Base-by-base conservation (phyloP, 2,888 invertebrate species). In the Loripinus fragilis region DNA sequence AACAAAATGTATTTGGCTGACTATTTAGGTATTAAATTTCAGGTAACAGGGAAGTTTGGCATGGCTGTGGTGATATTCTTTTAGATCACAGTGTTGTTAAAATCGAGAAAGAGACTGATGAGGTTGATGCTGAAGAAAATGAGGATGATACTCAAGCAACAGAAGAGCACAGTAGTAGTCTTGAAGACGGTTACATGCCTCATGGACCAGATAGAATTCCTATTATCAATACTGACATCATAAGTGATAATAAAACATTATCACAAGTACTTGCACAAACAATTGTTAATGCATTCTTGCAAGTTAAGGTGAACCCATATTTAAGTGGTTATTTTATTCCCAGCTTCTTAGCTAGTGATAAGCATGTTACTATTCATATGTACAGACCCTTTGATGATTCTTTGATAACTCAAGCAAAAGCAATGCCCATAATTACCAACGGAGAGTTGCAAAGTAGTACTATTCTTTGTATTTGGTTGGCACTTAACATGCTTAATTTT, bases 361-460 rank as follows among this genome's bases (percentile, higher is more conserved):
- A 48, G n/a, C 48, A 48, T 48, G 48, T 48, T 15, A 48, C 48
- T 15, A 48, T 48, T 48, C 48, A 48, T 48, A 48, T 48, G 48
- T 48, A 48, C 48, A 48, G 20, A 5, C 48, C 48, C 48, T 15
- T 20, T 48, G 12, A 48, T 48, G 48, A 48, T 48, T 20, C 8
- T 48, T 48, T 48, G 20, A 15, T 48, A 5, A 48, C 48, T 15
- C 48, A 48, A 48, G 48, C 8, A 48, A 20, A 48, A 20, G 48
- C 48, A 20, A 48, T 48, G 48, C 48, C 48, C 12, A 48, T 48
- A 20, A 15, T 8, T 8, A 48, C 8, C 20, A 5, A 20, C 5
- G 48, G 20, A 48, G n/a, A 48, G 48, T 20, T 48, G 12, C 5
- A 48, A 5, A 20, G 20, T 48, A 5, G 5, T 5, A 48, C 48